phyloP scores from a whole-genome alignment of 1,140 invertebrate genomes.

The Ladona fulva region DNA sequence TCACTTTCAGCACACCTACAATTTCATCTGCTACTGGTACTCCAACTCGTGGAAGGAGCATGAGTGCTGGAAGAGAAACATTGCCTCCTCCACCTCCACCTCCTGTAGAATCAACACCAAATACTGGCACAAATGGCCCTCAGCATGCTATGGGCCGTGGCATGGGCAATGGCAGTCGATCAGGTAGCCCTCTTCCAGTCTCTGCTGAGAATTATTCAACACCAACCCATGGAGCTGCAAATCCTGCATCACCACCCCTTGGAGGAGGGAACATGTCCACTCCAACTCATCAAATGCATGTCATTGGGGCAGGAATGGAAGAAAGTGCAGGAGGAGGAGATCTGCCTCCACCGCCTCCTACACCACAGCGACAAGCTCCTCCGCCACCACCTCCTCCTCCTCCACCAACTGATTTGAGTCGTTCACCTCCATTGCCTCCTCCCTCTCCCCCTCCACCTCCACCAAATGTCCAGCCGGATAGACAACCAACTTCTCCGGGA shows the following conservation, averaged over 20 bases:
- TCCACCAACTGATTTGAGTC: constrained; percentile 32
- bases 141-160: constrained; percentile 38
- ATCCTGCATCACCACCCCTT: constrained; percentile 22
- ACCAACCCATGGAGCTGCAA: constrained; percentile 24
- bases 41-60: constrained; percentile 52
- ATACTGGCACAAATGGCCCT: constrained; percentile 25
- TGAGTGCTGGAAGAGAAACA: constrained; percentile 57
- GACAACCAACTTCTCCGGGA: constrained; percentile 41
- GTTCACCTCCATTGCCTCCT: constrained; percentile 17
- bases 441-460: constrained; percentile 33
- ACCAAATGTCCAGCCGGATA: constrained; percentile 42
- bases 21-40: constrained; percentile 52
- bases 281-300: not conserved
- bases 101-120: constrained; percentile 36
- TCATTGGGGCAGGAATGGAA: not conserved
- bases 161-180: constrained; percentile 39
- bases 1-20: constrained; percentile 46
- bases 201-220: constrained; percentile 21
- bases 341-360: constrained; percentile 53
- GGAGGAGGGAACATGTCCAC: constrained; percentile 11
- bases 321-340: constrained; percentile 24
- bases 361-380: constrained; percentile 37
- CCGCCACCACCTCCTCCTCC: constrained; percentile 43
- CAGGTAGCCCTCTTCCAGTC: constrained; percentile 34
- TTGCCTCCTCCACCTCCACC: constrained; percentile 84